phyloP scores from a whole-genome alignment of 1,140 invertebrate genomes.

The Leptinotarsa lineolata region DNA sequence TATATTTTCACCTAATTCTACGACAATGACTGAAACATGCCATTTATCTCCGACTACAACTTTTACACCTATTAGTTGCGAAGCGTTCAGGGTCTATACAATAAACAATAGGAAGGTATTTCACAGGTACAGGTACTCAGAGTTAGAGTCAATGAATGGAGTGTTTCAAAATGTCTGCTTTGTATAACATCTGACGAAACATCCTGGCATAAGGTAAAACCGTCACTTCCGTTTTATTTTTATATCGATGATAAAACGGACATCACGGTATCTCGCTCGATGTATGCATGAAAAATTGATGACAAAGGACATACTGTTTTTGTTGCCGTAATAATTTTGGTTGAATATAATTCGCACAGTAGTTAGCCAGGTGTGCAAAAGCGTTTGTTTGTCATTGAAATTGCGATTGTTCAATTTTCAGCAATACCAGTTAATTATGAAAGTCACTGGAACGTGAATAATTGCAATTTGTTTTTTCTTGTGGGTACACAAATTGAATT shows the following conservation, averaged over 20 bases:
- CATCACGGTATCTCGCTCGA: background rate
- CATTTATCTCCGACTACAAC: background rate
- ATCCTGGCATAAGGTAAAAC: slow-evolving; percentile 6
- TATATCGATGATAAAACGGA: background rate
- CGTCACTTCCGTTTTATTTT: background rate
- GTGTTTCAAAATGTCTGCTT: background rate
- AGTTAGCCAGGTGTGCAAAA: too few species aligned
- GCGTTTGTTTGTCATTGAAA: too few species aligned
- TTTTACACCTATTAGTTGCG: slow-evolving; percentile 2
- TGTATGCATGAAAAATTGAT: slow-evolving; percentile 6
- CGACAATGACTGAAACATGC: background rate
- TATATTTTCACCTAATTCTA: background rate
- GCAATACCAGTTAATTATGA: too few species aligned
- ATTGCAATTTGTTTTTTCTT: too few species aligned
- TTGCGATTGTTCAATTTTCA: too few species aligned
- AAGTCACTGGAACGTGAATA: too few species aligned
- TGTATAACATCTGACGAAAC: slow-evolving; percentile 4
- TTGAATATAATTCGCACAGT: too few species aligned
- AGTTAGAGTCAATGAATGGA: background rate
- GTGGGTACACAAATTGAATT: too few species aligned
- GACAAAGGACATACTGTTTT: background rate
- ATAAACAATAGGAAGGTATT: background rate
- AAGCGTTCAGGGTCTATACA: background rate
- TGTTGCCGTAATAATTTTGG: background rate
- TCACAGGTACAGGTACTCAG: slow-evolving; percentile 1